phyloP scores from a whole-genome alignment of 2,888 invertebrate species.

The Trilocha varians region DNA sequence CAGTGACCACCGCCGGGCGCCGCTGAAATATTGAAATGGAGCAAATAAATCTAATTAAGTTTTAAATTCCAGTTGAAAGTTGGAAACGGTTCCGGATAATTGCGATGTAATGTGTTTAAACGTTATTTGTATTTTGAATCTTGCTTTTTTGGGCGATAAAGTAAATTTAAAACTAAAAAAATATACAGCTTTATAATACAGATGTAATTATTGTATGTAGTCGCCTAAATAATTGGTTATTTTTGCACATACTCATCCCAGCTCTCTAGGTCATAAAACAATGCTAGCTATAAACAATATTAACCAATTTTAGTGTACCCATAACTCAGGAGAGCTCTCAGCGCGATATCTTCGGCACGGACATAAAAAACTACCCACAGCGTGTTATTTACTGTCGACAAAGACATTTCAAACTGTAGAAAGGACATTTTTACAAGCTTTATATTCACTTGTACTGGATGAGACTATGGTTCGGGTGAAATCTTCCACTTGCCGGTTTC shows the following conservation, averaged over 20 bases:
- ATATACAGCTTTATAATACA: no score
- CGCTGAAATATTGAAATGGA: constrained; percentile 5
- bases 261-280: no score
- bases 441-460: no score
- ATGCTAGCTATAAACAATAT: not conserved
- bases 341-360: not conserved
- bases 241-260: no score
- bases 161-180: no score
- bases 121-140: not conserved
- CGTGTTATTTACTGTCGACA: constrained; percentile 7
- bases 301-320: not conserved
- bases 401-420: no score
- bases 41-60: constrained; percentile 3
- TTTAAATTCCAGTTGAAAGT: not conserved
- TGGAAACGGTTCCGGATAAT: not conserved
- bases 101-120: not conserved
- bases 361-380: constrained; percentile 3
- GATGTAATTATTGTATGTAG: no score
- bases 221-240: no score
- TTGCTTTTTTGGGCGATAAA: not conserved
- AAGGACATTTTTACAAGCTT: no score
- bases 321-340: not conserved
- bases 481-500: no score
- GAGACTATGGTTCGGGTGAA: no score
- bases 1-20: not conserved